Conservation (phyloP, 1,140 invertebrate genomes). For the Brevipalpus yothersi region DNA sequence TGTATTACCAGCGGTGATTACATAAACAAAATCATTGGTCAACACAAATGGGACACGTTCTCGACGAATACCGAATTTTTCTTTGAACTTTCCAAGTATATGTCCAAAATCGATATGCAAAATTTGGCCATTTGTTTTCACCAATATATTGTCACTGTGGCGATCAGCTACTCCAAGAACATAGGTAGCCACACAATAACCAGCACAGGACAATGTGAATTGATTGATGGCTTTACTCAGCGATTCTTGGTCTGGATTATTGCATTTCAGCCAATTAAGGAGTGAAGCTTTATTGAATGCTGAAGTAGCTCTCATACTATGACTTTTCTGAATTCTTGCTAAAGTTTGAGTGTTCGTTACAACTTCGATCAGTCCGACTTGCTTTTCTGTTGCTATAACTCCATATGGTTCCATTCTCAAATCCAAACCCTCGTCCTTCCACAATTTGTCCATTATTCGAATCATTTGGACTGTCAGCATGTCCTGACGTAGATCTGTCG, state of each 20-base stretch:
- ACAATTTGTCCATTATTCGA: conserved; percentile 31
- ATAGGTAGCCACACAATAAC: conserved; percentile 36
- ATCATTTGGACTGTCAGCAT: conserved; percentile 34
- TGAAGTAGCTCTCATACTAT: conserved; percentile 52
- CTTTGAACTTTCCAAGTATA: conserved; percentile 34
- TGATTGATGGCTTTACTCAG: conserved; percentile 29
- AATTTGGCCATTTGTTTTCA: conserved; percentile 30
- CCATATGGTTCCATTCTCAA: conserved; percentile 78
- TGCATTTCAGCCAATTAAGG: conserved; percentile 33
- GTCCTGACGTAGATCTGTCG: conserved; percentile 30
- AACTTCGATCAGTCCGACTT: conserved; percentile 79
- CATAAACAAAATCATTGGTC: conserved; percentile 31
- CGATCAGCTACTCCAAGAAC: conserved; percentile 33
- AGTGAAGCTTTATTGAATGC: conserved; percentile 58
- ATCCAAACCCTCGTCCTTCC: conserved; percentile 28
- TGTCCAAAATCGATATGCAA: conserved; percentile 40
- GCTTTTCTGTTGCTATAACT: conserved; percentile 76
- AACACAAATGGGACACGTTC: conserved; percentile 35
- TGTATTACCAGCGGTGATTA: conserved; percentile 28
- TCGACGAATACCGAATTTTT: conserved; percentile 34
- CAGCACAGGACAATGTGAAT: conserved; percentile 35
- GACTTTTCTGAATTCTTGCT: conserved; percentile 83
- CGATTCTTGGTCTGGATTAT: conserved; percentile 20
- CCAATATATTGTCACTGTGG: conserved; percentile 37
- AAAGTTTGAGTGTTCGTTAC: conserved; percentile 80